Evolutionary conservation across 2,113 vertebrate species (phyloP).

Genomic region (Grallaria varia): DNA sequence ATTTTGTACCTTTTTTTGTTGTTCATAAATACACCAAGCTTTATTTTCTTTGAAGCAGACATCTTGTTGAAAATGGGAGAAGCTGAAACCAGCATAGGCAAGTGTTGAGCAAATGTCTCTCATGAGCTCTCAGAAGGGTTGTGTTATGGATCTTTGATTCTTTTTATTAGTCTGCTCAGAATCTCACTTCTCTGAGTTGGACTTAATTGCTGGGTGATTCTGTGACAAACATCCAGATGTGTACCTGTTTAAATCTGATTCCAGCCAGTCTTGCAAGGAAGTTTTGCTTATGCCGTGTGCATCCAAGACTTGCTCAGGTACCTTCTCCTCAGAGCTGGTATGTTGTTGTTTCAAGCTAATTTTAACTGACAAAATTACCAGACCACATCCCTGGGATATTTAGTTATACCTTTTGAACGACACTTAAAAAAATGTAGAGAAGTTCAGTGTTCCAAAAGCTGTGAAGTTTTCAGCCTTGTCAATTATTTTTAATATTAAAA

Average conservation of each 20-base stretch:
- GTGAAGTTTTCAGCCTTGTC: not conserved
- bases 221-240: not conserved
- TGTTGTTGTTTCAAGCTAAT: not conserved
- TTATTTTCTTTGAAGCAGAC: not conserved
- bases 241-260: not conserved
- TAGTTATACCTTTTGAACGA: not conserved
- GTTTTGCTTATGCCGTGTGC: not conserved
- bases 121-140: not conserved
- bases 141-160: not conserved
- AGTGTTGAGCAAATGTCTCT: slow-evolving; percentile 15
- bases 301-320: not conserved
- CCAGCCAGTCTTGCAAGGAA: not conserved
- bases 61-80: not conserved
- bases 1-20: not conserved
- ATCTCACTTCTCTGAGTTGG: slow-evolving; percentile 13
- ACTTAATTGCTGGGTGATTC: not conserved
- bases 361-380: not conserved
- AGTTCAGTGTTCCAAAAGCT: not conserved
- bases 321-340: not conserved
- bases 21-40: not conserved
- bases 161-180: not conserved
- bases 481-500: slow-evolving; percentile 68
- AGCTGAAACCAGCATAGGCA: not conserved
- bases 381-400: not conserved
- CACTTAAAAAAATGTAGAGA: not conserved